Base-by-base conservation (phyloP, 1,140 invertebrate species). In the Trichoplusia ni region DNA sequence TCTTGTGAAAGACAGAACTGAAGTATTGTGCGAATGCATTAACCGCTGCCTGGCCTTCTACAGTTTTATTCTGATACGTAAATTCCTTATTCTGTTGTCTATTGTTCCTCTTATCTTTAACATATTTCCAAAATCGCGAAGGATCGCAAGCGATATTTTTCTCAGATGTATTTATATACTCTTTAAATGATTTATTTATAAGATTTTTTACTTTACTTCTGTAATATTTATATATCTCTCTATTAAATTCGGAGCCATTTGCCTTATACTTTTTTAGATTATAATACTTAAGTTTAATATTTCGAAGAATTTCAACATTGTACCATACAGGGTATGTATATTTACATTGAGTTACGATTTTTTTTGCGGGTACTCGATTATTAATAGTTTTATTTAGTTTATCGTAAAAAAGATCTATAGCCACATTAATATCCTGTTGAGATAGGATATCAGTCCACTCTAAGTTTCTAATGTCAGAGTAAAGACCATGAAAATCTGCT, bases 1-100 rank as follows among this genome's bases (percentile, higher is more conserved):
- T 9, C 0, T 29, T 27, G 5, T 29, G 33, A 16, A 37, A 62
- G 2, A 62, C 46, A 2, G 46, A 62, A 42, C 59, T 51, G 31
- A 62, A 49, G 35, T 62, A 51, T 8, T 38, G 2, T 5, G 44
- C 59, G 40, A 49, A 62, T 21, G 59, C 59, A 40, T 62, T 29
- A 9, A 21, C 59, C 1, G 59, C 59, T 13, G 19, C 31, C 14
- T 62, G 59, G 4, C 29, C 59, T 14, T 9, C 19, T 7, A 62
- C 59, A 1, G 25, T 16, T 5, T n/a, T 9, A 14, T 51, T 14
- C 3, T 18, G 2, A 7, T 38, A 38, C 2, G 18, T 9, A 18
- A 18, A 38, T 18, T 16, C 37, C 1, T 18, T 18, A 18, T 2
- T 18, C 13, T 16, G 37, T 8, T 18, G 14, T 4, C 14, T 38